phyloP scores from a whole-genome alignment of 2,113 vertebrate genomes.

The Oryzias woworae region DNA sequence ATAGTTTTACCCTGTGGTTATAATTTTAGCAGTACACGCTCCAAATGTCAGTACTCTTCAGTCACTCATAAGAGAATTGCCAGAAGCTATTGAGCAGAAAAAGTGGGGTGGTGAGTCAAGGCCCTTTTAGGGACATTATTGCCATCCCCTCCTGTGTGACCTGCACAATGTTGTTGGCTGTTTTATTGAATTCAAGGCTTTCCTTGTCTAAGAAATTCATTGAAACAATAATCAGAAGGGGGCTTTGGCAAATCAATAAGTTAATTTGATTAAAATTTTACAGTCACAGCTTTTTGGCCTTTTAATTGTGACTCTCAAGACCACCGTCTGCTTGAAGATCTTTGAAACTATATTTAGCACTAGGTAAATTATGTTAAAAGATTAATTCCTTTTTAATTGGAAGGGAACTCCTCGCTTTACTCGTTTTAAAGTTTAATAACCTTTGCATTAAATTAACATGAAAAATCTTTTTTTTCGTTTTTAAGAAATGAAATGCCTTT shows the following conservation, averaged over 20 bases:
- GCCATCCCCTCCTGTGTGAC: constrained; percentile 15
- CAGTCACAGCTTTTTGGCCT: constrained; percentile 27
- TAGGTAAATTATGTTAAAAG: constrained; percentile 5
- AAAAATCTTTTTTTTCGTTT: neutral
- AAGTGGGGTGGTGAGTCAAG: constrained; percentile 12
- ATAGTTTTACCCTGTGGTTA: constrained; percentile 38
- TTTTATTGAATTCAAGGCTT: constrained; percentile 15
- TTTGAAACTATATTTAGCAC: constrained; percentile 10
- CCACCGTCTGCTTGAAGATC: constrained; percentile 5
- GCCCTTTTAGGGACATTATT: constrained; percentile 16
- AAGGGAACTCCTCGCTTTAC: neutral
- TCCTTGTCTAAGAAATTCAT: constrained; percentile 9
- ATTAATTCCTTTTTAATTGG: neutral
- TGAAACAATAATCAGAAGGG: constrained; percentile 11
- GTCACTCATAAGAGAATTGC: constrained; percentile 29
- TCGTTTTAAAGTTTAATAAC: neutral
- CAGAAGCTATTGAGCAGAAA: constrained; percentile 29
- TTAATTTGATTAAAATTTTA: constrained; percentile 32
- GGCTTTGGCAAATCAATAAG: constrained; percentile 18
- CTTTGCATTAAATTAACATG: constrained; percentile 3
- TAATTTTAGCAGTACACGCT: constrained; percentile 21
- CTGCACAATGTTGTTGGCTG: constrained; percentile 11
- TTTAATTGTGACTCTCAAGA: neutral
- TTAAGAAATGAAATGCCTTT: neutral
- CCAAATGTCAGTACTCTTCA: constrained; percentile 39